These are phyloP conservation scores for Danionella dracula DNA, from an alignment of 2,797 vertebrate genomes.

Conservation along the genomic window DNA sequence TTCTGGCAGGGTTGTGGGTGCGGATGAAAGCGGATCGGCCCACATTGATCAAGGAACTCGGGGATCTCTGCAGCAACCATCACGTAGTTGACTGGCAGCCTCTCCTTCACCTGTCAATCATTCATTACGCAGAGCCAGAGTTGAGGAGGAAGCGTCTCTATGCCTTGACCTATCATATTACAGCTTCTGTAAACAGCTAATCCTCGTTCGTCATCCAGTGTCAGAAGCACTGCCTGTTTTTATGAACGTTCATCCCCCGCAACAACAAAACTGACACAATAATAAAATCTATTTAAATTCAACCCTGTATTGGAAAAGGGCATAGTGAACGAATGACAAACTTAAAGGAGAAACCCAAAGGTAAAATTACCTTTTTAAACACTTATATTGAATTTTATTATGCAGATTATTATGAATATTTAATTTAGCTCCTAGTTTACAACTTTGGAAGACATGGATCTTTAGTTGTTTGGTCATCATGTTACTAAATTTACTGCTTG, in stretches of 20 bases:
- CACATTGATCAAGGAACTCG: slow-evolving; percentile 91
- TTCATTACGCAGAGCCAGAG: slow-evolving; percentile 85
- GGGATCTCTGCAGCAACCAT: slow-evolving; percentile 85
- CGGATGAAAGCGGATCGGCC: slow-evolving; percentile 90
- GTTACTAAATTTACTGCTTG: no score
- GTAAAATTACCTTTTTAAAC: no score
- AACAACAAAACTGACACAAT: slow-evolving; percentile 71
- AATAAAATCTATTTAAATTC: slow-evolving; percentile 83
- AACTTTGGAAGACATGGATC: no score
- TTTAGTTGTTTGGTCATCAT: no score
- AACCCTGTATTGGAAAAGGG: no score
- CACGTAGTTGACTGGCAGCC: slow-evolving; percentile 86
- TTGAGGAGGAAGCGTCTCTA: slow-evolving; percentile 84
- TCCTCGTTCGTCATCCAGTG: slow-evolving; percentile 94
- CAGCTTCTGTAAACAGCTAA: slow-evolving; percentile 96
- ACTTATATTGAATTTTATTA: no score
- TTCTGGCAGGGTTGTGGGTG: slow-evolving; percentile 81
- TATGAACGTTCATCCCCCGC: slow-evolving; percentile 60
- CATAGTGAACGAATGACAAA: no score
- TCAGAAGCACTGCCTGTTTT: slow-evolving; percentile 80
- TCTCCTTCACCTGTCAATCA: slow-evolving; percentile 87
- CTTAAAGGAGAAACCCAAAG: no score
- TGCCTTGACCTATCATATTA: slow-evolving; percentile 94
- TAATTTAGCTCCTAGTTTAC: no score
- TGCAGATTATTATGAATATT: no score